Conservation (phyloP, 2,797 vertebrate species). For the Limnodromus scolopaceus region DNA sequence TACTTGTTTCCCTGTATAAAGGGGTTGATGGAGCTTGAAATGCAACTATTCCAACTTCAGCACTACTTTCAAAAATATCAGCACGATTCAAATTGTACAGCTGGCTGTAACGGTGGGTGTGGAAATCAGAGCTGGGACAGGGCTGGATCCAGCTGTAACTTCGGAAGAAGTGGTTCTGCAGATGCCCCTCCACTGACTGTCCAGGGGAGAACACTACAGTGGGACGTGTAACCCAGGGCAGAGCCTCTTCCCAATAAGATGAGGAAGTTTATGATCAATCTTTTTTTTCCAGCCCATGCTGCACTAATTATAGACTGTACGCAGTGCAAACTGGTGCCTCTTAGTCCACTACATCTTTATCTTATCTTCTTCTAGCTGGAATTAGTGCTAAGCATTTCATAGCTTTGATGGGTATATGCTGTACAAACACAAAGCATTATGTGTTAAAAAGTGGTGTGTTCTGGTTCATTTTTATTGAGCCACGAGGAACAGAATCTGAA, state of each 20-base stretch:
- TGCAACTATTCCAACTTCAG: not conserved
- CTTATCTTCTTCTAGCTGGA: not conserved
- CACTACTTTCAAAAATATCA: not conserved
- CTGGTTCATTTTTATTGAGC: not conserved
- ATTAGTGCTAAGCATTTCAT: not conserved
- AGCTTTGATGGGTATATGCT: not conserved
- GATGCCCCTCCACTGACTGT: not conserved
- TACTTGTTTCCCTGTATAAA: not conserved
- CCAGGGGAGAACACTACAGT: not conserved
- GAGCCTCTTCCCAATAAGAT: not conserved
- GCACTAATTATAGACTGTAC: not conserved
- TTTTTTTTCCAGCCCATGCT: not conserved
- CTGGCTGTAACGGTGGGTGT: not conserved
- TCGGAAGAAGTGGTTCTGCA: not conserved
- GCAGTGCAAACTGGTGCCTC: not conserved
- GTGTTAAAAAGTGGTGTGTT: not conserved
- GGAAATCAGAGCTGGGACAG: not conserved
- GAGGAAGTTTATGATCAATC: rapidly evolving
- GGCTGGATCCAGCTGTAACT: not conserved
- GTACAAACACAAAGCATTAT: not conserved
- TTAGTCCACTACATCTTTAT: not conserved
- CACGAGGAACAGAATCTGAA: not conserved
- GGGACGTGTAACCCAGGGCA: not conserved
- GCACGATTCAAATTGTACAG: not conserved
- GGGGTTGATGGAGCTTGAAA: not conserved